Percentiles rank a stretch among this genome's conserved stretches.
These are phyloP conservation scores for Pantelozetes paolii DNA, from an alignment of 2,888 invertebrate species.

Conservation along the genomic window DNA sequence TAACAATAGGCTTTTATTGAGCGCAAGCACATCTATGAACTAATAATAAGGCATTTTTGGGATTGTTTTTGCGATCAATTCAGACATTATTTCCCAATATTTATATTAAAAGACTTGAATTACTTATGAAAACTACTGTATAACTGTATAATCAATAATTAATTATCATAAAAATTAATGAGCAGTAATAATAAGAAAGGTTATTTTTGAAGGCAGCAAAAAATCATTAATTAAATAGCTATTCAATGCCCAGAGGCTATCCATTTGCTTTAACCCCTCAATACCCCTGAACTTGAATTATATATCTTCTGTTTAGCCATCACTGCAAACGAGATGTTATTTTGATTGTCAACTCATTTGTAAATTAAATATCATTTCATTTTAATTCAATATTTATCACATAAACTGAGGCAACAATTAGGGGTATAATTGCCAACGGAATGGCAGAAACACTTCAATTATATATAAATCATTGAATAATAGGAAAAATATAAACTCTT, in stretches of 20 bases:
- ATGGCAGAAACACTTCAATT: no score
- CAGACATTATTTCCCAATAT: neutral
- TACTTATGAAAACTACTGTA: neutral
- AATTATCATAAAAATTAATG: constrained; percentile 19
- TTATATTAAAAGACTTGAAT: neutral
- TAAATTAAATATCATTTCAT: neutral
- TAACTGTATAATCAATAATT: constrained; percentile 2
- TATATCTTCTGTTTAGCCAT: no score
- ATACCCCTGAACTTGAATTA: neutral
- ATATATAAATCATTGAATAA: no score
- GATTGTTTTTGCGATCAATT: no score
- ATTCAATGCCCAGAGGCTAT: neutral
- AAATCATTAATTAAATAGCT: constrained; percentile 7
- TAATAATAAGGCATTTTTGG: no score
- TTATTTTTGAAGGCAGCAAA: neutral
- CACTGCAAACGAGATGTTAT: no score
- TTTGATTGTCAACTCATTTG: neutral
- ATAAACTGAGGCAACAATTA: no score
- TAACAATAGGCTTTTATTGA: no score
- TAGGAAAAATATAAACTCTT: no score
- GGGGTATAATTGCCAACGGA: no score
- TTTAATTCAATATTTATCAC: no score
- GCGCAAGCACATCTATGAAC: no score
- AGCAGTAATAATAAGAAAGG: neutral
- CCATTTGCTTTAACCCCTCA: neutral